Evolutionary conservation across 2,113 vertebrate genomes (phyloP).

Genomic region (Hydrolagus affinis): DNA sequence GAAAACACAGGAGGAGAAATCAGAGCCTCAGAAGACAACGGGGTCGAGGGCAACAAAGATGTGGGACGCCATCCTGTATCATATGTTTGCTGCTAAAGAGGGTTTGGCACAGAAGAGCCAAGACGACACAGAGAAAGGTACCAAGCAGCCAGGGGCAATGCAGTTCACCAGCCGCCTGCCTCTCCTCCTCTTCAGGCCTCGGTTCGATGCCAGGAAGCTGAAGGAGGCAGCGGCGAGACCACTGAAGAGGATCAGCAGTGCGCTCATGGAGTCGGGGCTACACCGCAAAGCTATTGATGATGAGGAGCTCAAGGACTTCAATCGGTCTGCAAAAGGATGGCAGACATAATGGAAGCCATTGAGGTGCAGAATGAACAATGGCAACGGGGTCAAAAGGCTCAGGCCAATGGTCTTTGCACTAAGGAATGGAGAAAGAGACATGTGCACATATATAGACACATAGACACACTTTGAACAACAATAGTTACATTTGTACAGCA

Average conservation of each 20-base stretch:
- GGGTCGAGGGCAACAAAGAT: conserved; percentile 64
- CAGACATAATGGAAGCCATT: conserved; percentile 40
- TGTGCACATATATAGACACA: too few relatives aligned
- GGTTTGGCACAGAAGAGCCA: conserved; percentile 49
- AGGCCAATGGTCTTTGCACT: not conserved
- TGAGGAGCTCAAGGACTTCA: conserved; percentile 72
- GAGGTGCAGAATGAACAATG: not conserved
- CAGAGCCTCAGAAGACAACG: conserved; percentile 42
- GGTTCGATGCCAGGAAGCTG: conserved; percentile 80
- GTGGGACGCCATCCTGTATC: conserved; percentile 88
- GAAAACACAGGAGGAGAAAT: not conserved
- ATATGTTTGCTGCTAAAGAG: conserved; percentile 64
- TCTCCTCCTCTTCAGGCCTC: conserved; percentile 75
- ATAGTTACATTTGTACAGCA: too few relatives aligned
- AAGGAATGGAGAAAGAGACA: not conserved
- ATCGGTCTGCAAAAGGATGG: conserved; percentile 77
- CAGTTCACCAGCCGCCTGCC: conserved; percentile 56
- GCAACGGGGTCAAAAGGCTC: too few relatives aligned
- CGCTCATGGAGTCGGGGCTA: conserved; percentile 58
- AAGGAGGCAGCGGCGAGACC: conserved; percentile 70
- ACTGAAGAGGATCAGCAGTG: conserved; percentile 52
- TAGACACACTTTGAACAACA: too few relatives aligned
- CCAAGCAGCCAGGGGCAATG: not conserved
- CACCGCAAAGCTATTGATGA: conserved; percentile 58
- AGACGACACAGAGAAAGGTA: conserved; percentile 40